A percentile compares a stretch with the other conserved stretches of the same genome.
Evolutionary conservation across 2,888 invertebrate species (phyloP).

Genomic region (Heliconius cydno): DNA sequence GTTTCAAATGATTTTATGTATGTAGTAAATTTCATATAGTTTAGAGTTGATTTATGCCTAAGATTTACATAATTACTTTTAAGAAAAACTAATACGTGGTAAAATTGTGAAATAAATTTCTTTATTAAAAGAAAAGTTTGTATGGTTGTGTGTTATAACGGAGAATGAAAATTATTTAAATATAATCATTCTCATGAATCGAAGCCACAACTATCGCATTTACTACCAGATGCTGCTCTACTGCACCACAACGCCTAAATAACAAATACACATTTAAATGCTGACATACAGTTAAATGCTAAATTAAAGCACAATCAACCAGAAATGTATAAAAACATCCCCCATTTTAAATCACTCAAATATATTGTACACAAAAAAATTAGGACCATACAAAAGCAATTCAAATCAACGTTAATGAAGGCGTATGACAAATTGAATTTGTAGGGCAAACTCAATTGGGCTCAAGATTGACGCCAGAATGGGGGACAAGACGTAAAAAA

Average conservation of each 20-base stretch:
- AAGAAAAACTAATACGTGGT: background rate
- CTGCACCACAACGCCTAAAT: too few relatives aligned
- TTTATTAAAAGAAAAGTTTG: too few relatives aligned
- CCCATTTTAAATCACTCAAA: background rate
- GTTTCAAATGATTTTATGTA: slow-evolving; percentile 20
- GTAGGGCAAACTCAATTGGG: slow-evolving; percentile 48
- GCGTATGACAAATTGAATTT: slow-evolving; percentile 43
- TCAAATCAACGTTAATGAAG: slow-evolving; percentile 32
- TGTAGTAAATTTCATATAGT: slow-evolving; percentile 14
- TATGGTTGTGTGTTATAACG: too few relatives aligned
- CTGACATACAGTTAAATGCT: too few relatives aligned
- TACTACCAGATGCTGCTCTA: too few relatives aligned
- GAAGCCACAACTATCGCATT: too few relatives aligned
- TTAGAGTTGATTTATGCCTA: background rate
- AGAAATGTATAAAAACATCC: background rate
- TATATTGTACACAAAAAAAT: background rate
- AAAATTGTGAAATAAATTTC: background rate
- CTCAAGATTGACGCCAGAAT: slow-evolving; percentile 55
- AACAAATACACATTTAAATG: too few relatives aligned
- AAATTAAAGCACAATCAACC: too few relatives aligned
- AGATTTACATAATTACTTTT: background rate
- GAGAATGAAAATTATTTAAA: too few relatives aligned
- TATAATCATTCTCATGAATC: too few relatives aligned
- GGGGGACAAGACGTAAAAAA: slow-evolving; percentile 58
- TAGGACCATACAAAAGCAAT: slow-evolving; percentile 19